A percentile compares a stretch with the other conserved stretches of the same genome.
phyloP scores from a whole-genome alignment of 2,113 vertebrate genomes.

The Capricornis sumatraensis region DNA sequence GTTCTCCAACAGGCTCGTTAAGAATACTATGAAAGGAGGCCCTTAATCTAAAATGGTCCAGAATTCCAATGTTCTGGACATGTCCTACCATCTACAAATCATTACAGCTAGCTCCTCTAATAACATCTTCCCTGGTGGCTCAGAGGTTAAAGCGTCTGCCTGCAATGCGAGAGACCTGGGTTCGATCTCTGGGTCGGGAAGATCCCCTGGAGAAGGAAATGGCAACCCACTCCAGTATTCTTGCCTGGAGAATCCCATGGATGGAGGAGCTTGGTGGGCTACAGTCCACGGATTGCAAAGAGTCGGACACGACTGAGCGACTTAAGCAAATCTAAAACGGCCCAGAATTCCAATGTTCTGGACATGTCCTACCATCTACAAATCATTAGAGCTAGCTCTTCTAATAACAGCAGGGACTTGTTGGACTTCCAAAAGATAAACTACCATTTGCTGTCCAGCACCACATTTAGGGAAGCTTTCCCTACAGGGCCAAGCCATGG shows the following conservation, averaged over 20 bases:
- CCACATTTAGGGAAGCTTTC: not conserved
- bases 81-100: conserved; percentile 17
- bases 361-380: not conserved
- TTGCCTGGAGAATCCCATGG: too few species aligned
- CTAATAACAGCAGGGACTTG: conserved; percentile 18
- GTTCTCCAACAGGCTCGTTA: not conserved
- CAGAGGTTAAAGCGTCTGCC: too few species aligned
- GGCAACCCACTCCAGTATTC: too few species aligned
- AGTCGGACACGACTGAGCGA: too few species aligned
- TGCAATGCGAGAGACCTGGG: too few species aligned
- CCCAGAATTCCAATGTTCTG: conserved; percentile 33
- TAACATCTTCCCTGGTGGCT: not conserved
- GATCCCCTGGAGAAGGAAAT: too few species aligned
- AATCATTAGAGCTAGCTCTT: not conserved
- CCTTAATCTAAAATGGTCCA: conserved; percentile 37
- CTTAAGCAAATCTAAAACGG: conserved; percentile 34
- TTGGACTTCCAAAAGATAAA: conserved; percentile 54
- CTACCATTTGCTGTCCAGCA: not conserved
- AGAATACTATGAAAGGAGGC: conserved; percentile 35
- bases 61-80: conserved; percentile 38
- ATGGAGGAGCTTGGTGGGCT: too few species aligned
- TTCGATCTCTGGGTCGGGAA: too few species aligned
- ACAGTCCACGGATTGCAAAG: too few species aligned
- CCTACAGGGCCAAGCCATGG: not conserved
- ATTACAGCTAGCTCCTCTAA: not conserved